Conservation (phyloP, 1,140 invertebrate genomes). For the Eupristina koningsbergeri region DNA sequence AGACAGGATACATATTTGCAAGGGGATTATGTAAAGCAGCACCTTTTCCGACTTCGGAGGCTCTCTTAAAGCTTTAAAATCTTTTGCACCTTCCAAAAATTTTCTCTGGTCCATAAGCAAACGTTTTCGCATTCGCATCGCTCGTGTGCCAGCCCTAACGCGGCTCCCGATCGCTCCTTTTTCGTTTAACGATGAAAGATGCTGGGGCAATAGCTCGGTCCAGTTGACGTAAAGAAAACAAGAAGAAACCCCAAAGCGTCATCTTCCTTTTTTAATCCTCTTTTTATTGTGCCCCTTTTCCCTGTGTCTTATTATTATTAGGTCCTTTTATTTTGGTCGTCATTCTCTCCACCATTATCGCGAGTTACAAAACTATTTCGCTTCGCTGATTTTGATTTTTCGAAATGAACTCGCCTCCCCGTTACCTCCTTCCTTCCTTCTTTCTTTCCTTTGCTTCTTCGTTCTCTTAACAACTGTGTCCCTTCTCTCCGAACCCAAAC, state of each 20-base stretch:
- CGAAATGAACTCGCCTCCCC: neutral
- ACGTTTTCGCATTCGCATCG: neutral
- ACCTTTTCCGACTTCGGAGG: too few relatives aligned
- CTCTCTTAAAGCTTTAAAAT: too few relatives aligned
- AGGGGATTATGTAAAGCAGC: neutral
- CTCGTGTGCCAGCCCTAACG: neutral
- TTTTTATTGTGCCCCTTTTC: neutral
- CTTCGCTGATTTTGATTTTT: neutral
- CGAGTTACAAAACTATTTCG: neutral
- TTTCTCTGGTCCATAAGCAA: too few relatives aligned
- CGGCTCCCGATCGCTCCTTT: neutral
- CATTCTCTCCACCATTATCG: neutral
- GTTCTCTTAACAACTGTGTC: neutral
- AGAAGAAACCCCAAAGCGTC: neutral
- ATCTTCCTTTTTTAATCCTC: neutral
- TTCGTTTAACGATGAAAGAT: neutral
- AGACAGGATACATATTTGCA: neutral
- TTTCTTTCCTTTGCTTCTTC: neutral
- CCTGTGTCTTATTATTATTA: neutral
- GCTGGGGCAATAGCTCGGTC: too few relatives aligned
- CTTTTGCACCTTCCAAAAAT: too few relatives aligned
- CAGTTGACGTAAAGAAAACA: too few relatives aligned
- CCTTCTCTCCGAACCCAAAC: neutral
- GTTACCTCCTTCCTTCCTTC: neutral
- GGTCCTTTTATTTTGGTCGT: neutral